Percentiles rank a stretch among this genome's conserved stretches.
Conservation (phyloP, 2,797 vertebrate species). For the Sebastes matsubarae region DNA sequence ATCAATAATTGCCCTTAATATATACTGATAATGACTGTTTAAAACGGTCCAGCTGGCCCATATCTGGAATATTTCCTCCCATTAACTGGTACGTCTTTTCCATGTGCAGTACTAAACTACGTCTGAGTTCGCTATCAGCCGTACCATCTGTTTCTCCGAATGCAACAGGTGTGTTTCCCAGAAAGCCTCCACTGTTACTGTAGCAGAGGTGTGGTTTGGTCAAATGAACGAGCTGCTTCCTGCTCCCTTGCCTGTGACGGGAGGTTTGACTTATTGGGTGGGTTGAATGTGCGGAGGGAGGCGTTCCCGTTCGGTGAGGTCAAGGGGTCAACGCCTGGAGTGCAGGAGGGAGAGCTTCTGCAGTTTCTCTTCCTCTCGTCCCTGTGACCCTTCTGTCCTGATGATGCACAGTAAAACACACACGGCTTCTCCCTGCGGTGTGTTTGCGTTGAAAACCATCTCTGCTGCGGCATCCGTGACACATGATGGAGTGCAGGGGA, state of each 20-base stretch:
- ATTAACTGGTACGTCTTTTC: neutral
- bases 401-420: neutral
- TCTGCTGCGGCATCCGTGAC: neutral
- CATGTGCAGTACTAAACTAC: neutral
- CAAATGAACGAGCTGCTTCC: constrained; percentile 15
- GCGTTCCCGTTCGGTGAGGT: constrained; percentile 38
- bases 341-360: constrained; percentile 4
- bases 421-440: neutral
- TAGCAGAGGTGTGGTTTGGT: neutral
- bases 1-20: neutral
- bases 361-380: neutral
- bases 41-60: neutral
- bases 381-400: neutral
- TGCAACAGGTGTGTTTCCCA: constrained; percentile 47
- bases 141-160: constrained; percentile 13
- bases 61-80: neutral
- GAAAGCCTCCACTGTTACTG: constrained; percentile 14
- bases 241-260: constrained; percentile 7
- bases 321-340: constrained; percentile 41
- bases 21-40: neutral
- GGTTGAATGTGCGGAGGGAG: constrained; percentile 6
- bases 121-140: neutral
- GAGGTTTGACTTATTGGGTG: neutral
- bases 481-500: constrained; percentile 21
- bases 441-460: neutral